Evolutionary conservation across 2,888 invertebrate genomes (phyloP), one percentile per base, ranked within the genome.

Genomic region (Tetrapedia diversipes): DNA sequence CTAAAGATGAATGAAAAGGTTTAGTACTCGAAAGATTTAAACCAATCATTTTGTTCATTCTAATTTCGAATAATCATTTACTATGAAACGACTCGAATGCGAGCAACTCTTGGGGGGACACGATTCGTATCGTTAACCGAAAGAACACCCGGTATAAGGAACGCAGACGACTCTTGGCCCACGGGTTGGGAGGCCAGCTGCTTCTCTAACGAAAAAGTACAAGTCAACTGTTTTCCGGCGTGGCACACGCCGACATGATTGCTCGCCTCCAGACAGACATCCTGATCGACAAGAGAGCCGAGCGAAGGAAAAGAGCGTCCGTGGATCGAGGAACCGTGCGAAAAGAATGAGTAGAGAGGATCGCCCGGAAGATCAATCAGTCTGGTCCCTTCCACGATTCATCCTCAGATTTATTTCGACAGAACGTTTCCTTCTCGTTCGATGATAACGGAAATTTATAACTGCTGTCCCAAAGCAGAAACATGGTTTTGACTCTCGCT

Each of bases 161-260:
- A 86, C 84, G 83, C 84, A 86, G 84, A 85, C 86, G 77, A 83
- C 73, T 81, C 84, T 80, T 83, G 80, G 82, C 64, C 77, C 76
- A 64, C 66, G 77, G 77, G 64, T 67, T 73, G 65, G 76, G 56
- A 72, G 75, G 67, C 86, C 86, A 86, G 86, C 86, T 86, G 86
- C 84, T 83, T 67, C 67, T 81, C 74, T 53, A 80, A 86, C 80
- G 83, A 86, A 86, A 84, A 80, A 82, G 80, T 80, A 82, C 80
- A 81, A 86, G 86, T 86, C 86, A 86, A 86, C 86, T 86, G 86
- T 86, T 86, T 86, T 84, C 86, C 84, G 80, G 82, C 75, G 77
- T 85, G 85, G 77, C 80, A 71, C 80, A 83, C 75, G 83, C 68
- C 82, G 24, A 57, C 39, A 57, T 7, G 57, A 57, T 39, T 41